A percentile compares a stretch with the other conserved stretches of the same genome.
These are phyloP conservation scores for Nothoprocta pentlandii DNA, from an alignment of 2,113 vertebrate species.

Conservation along the genomic window DNA sequence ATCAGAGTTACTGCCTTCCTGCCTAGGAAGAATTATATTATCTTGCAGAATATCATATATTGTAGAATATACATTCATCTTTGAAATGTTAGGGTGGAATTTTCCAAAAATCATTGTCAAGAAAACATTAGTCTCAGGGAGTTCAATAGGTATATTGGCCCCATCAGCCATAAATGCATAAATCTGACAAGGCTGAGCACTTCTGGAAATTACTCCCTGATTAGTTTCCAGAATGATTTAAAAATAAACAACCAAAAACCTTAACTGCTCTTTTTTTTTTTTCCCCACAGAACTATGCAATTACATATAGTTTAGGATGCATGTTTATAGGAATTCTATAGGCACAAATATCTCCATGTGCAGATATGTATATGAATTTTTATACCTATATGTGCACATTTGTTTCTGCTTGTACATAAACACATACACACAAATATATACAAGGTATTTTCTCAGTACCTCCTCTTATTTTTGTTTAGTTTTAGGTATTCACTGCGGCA, in stretches of 20 bases:
- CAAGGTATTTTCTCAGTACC: background rate
- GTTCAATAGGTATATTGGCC: background rate
- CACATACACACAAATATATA: background rate
- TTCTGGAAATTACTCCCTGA: background rate
- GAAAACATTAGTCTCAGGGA: background rate
- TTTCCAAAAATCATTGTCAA: background rate
- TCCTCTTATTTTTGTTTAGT: background rate
- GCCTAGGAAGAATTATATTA: background rate
- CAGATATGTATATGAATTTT: background rate
- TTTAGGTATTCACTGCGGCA: background rate
- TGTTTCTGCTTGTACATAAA: accelerated
- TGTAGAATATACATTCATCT: background rate
- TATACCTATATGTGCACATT: background rate
- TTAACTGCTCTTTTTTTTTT: background rate
- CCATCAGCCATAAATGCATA: background rate
- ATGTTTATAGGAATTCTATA: background rate
- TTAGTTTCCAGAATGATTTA: background rate
- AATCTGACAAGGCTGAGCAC: background rate
- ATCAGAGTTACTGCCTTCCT: background rate
- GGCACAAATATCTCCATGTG: background rate
- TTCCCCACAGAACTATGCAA: background rate
- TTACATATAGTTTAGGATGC: background rate
- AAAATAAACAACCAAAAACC: background rate
- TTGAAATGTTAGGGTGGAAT: background rate
- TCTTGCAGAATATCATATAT: background rate